phyloP scores from a whole-genome alignment of 2,797 vertebrate species.

The Dallia pectoralis region DNA sequence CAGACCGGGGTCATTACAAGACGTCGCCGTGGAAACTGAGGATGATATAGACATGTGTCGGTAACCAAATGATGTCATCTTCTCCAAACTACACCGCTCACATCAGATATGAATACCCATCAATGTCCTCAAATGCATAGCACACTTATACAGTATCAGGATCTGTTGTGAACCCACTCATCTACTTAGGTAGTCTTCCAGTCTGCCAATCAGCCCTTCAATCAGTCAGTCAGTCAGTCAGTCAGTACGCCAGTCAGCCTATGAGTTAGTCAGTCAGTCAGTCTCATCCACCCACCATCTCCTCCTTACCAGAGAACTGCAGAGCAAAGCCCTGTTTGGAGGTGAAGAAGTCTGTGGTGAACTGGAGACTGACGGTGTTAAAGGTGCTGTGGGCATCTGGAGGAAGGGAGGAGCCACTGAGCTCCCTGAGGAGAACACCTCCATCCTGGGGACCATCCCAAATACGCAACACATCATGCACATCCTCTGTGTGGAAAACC shows the following conservation, averaged over 20 bases:
- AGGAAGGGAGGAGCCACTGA: constrained; percentile 86
- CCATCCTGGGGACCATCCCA: constrained; percentile 97
- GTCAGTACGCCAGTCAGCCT: too few relatives aligned
- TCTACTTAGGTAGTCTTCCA: too few relatives aligned
- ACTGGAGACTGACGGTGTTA: constrained; percentile 89
- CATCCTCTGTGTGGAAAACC: constrained; percentile 96
- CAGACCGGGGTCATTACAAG: constrained; percentile 94
- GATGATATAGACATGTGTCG: neutral
- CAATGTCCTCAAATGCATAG: too few relatives aligned
- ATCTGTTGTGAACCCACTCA: too few relatives aligned
- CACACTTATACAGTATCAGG: too few relatives aligned
- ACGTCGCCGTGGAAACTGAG: constrained; percentile 92
- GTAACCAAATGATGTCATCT: too few relatives aligned
- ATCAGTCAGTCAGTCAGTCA: too few relatives aligned
- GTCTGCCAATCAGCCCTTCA: too few relatives aligned
- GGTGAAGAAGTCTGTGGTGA: constrained; percentile 98
- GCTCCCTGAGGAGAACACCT: constrained; percentile 88
- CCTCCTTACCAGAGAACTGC: constrained; percentile 89
- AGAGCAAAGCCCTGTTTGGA: constrained; percentile 98
- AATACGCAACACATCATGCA: constrained; percentile 91
- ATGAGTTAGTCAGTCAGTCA: too few relatives aligned
- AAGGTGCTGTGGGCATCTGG: constrained; percentile 93
- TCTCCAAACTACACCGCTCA: too few relatives aligned
- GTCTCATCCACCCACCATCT: too few relatives aligned
- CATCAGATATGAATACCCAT: too few relatives aligned